Conservation (phyloP, 1,140 invertebrate genomes). For the Hycleus phaleratus region DNA sequence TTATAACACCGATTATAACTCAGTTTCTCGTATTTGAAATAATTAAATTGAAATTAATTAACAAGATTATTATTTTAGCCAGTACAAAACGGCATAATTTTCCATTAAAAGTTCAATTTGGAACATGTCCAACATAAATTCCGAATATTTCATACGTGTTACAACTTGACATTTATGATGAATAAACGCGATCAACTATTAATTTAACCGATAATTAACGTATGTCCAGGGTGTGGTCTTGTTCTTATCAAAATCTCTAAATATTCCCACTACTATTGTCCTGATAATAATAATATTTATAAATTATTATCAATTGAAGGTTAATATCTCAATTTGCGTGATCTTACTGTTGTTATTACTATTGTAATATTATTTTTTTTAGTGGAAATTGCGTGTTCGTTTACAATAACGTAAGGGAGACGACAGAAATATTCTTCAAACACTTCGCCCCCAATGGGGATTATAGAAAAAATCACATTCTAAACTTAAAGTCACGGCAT, state of each 20-base stretch:
- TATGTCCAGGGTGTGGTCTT: slow-evolving; percentile 6
- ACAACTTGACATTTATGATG: slow-evolving; percentile 16
- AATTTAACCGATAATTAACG: slow-evolving; percentile 15
- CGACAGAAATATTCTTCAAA: slow-evolving; percentile 9
- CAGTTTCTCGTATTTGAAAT: too few species aligned
- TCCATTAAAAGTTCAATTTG: slow-evolving; percentile 10
- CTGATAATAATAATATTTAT: too few species aligned
- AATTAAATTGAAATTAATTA: too few species aligned
- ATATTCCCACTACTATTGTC: background rate
- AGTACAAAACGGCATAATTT: background rate
- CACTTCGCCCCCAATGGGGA: slow-evolving; percentile 1
- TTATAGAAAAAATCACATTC: slow-evolving; percentile 12
- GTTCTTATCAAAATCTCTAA: background rate
- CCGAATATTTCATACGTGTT: slow-evolving; percentile 13
- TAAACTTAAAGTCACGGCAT: slow-evolving; percentile 9
- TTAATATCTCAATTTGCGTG: too few species aligned
- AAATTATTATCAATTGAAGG: too few species aligned
- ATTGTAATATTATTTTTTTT: background rate
- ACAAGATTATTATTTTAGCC: too few species aligned
- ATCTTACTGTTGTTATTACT: too few species aligned
- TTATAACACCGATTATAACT: too few species aligned
- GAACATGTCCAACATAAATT: slow-evolving; percentile 13
- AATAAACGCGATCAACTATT: slow-evolving; percentile 17
- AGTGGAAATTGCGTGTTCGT: slow-evolving; percentile 3
- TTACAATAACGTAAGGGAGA: background rate